Conservation (phyloP, 2,888 invertebrate genomes). For the Heliconius ethilla region DNA sequence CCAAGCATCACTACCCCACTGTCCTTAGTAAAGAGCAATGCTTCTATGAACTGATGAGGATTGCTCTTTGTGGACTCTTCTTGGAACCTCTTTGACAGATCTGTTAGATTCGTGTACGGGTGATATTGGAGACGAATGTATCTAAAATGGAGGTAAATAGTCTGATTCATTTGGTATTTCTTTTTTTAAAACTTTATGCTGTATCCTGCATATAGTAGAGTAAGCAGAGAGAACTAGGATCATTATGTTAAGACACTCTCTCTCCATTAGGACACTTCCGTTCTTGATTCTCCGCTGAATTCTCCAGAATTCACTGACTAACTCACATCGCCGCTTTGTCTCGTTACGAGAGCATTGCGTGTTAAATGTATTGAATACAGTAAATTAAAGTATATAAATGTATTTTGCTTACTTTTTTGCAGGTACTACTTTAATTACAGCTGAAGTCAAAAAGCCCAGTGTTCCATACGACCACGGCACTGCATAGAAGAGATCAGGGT, state of each 20-base stretch:
- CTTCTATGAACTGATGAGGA: constrained; percentile 89
- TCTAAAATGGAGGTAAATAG: constrained; percentile 54
- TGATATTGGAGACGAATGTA: constrained; percentile 86
- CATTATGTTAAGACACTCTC: neutral
- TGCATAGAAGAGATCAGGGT: constrained; percentile 88
- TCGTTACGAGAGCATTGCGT: too few relatives aligned
- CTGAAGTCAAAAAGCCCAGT: constrained; percentile 89
- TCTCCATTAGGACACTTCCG: too few relatives aligned
- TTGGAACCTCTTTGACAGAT: constrained; percentile 76
- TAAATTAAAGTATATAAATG: neutral
- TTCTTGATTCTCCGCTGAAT: too few relatives aligned
- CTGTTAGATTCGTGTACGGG: constrained; percentile 81
- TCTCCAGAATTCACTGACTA: neutral
- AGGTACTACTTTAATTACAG: constrained; percentile 87
- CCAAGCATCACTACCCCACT: constrained; percentile 90
- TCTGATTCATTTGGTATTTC: neutral
- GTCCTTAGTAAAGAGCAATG: constrained; percentile 84
- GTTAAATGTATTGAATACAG: neutral
- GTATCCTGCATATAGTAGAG: neutral
- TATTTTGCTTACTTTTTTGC: constrained; percentile 82
- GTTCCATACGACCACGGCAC: constrained; percentile 94
- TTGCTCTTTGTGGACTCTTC: constrained; percentile 74
- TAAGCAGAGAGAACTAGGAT: neutral
- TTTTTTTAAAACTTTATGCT: neutral
- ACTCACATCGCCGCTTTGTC: too few relatives aligned